A percentile compares a stretch with the other conserved stretches of the same genome.
phyloP scores from a whole-genome alignment of 2,113 vertebrate genomes.

The Dendropsophus ebraccatus region DNA sequence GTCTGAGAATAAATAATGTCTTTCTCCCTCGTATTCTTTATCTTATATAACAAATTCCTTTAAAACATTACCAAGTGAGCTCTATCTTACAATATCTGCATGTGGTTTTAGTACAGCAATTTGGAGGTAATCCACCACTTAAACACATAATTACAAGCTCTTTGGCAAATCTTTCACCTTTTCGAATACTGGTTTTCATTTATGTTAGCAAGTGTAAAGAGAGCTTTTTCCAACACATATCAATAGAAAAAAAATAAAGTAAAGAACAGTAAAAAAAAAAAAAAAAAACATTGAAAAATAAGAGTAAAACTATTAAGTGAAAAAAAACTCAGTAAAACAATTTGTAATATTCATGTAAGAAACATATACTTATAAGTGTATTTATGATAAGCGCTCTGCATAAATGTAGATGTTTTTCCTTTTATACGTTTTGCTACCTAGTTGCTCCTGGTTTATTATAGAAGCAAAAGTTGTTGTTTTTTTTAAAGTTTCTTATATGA shows the following conservation, averaged over 20 bases:
- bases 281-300: neutral
- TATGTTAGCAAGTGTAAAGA: constrained; percentile 19
- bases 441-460: too few relatives aligned
- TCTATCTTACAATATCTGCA: constrained; percentile 53
- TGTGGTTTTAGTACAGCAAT: constrained; percentile 53
- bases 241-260: neutral
- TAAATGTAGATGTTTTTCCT: too few relatives aligned
- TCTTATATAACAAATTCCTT: constrained; percentile 53
- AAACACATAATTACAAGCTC: constrained; percentile 54
- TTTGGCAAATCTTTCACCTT: constrained; percentile 53
- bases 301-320: neutral
- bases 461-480: too few relatives aligned
- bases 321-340: too few relatives aligned
- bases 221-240: neutral
- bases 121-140: constrained; percentile 53
- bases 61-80: constrained; percentile 46
- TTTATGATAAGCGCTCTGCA: too few relatives aligned
- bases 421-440: too few relatives aligned
- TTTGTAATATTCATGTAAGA: neutral
- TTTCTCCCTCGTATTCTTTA: constrained; percentile 48
- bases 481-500: too few relatives aligned
- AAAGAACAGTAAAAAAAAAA: neutral
- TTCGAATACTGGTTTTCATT: constrained; percentile 49
- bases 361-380: neutral
- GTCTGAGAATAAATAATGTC: constrained; percentile 55